Evolutionary conservation across 1,140 invertebrate species (phyloP).

Genomic region (Kradibia gibbosae): DNA sequence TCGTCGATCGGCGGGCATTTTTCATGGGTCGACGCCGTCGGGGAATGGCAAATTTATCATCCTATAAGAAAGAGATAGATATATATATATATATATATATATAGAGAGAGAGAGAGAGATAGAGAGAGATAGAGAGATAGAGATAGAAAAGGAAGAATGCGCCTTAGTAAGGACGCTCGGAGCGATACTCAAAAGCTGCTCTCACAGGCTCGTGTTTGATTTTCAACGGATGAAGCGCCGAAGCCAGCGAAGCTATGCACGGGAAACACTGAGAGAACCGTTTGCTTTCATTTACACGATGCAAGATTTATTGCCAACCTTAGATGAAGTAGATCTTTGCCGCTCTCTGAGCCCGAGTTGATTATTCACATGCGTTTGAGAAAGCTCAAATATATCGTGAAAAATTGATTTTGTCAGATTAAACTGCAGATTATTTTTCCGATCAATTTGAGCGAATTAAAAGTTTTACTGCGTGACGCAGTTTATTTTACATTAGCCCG

Average conservation of each 20-base stretch:
- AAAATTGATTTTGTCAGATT: neutral
- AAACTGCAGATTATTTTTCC: neutral
- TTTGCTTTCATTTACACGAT: neutral
- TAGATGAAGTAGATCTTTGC: neutral
- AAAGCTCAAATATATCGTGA: neutral
- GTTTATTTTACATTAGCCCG: no score
- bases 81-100: no score
- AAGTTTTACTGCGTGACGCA: no score
- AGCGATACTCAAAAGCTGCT: neutral
- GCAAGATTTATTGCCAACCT: neutral
- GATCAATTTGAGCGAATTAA: neutral
- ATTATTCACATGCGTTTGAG: neutral
- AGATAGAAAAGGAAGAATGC: no score
- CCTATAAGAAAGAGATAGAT: neutral
- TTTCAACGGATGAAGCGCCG: conserved; percentile 12
- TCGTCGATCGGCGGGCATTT: conserved; percentile 14
- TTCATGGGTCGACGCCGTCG: neutral
- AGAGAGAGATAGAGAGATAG: no score
- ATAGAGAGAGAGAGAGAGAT: no score
- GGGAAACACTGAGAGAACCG: neutral
- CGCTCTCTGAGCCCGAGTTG: neutral
- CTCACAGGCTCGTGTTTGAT: conserved; percentile 7
- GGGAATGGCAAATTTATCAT: conserved; percentile 17
- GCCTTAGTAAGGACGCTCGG: neutral
- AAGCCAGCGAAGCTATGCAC: neutral